Percentiles rank a stretch among this genome's conserved stretches.
Conservation (phyloP, 2,113 vertebrate species). For the Monopterus albus region DNA sequence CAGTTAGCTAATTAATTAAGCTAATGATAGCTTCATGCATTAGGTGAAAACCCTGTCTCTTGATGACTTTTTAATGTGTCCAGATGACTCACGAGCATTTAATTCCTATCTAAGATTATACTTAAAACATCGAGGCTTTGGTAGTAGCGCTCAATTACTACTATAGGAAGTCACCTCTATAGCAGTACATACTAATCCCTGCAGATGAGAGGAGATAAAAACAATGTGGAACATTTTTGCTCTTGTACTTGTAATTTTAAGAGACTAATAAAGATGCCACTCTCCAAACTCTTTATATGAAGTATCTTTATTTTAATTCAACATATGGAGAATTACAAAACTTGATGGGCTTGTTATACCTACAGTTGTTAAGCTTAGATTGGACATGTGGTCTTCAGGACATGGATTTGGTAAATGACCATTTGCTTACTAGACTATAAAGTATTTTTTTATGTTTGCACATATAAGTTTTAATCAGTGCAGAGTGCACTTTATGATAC, state of each 20-base stretch:
- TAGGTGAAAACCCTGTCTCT: too few species aligned
- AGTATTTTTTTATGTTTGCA: neutral
- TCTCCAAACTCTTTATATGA: neutral
- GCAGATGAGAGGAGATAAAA: neutral
- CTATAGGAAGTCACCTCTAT: too few species aligned
- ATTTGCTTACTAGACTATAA: conserved; percentile 9
- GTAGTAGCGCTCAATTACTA: too few species aligned
- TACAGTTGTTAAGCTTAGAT: conserved; percentile 6
- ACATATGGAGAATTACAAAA: neutral
- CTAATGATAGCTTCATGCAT: neutral
- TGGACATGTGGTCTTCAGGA: conserved; percentile 5
- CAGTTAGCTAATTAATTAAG: neutral
- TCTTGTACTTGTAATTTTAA: too few species aligned
- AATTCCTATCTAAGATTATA: too few species aligned
- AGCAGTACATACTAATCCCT: too few species aligned
- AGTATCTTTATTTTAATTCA: neutral
- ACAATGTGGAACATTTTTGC: conserved; percentile 7
- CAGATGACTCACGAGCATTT: neutral
- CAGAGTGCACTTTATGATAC: conserved; percentile 13
- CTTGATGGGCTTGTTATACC: neutral
- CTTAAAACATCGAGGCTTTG: too few species aligned
- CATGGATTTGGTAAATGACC: neutral
- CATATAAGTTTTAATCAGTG: conserved; percentile 13
- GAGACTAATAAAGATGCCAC: too few species aligned
- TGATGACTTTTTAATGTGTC: neutral